Evolutionary conservation across 2,113 vertebrate species (phyloP), one percentile per base, ranked within the genome.

Genomic region (Pygoscelis antarcticus): DNA sequence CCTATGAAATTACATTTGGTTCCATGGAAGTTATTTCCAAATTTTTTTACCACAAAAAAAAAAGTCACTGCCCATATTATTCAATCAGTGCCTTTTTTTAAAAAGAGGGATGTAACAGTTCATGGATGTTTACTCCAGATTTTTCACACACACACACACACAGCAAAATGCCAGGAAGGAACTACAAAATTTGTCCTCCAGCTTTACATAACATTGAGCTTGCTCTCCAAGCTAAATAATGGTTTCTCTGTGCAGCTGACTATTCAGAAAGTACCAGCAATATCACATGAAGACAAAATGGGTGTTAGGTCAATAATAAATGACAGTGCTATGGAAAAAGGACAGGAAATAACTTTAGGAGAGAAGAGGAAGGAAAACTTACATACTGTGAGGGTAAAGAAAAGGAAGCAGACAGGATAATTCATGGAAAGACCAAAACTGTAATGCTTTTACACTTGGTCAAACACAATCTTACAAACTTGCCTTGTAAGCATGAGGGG

Each of bases 381-480:
- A 29, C 32, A 70, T 34, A 78, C 27, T 66, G 11, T 57, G n/a
- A 80, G 60, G 23, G 40, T 76, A 75, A 79, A 95, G 62, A 66
- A 95, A 87, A 93, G 78, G 94, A 93, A 93, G 27, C 40, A 76
- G 79, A 65, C 34, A 75, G 89, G 72, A 79, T 92, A 95, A 94
- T 76, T 93, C 61, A 90, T 55, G 88, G 94, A 69, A 96, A 90
- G 61, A 42, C 32, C 29, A 69, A 92, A 94, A 46, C 30, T 36
- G 38, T 40, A 44, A 77, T 34, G 68, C 34, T 94, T 92, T 76
- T 26, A 75, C 57, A 60, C 52, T 55, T 55, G 44, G 38, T 81
- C 46, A 49, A 87, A 93, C 58, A 93, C 47, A 76, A 27, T 64
- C 20, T 76, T 71, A 77, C 22, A 94, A 91, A 91, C 8, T 32